Conservation (phyloP, 2,113 vertebrate genomes). For the Pygoscelis adeliae region DNA sequence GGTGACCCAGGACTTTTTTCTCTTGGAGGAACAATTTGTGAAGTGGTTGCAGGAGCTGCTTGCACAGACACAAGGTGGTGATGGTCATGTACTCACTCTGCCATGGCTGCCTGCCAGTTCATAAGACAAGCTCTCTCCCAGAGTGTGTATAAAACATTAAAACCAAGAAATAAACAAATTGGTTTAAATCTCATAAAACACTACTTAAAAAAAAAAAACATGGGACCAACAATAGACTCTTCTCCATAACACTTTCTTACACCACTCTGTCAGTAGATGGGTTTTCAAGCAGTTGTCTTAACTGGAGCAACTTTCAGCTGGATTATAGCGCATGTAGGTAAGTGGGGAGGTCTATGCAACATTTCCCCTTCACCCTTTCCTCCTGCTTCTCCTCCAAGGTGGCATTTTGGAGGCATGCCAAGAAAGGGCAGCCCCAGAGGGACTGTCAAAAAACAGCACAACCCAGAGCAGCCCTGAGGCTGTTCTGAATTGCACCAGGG, state of each 20-base stretch:
- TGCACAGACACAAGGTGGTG: background rate
- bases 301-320: background rate
- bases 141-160: background rate
- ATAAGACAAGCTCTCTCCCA: background rate
- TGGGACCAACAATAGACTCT: background rate
- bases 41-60: background rate
- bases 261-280: background rate
- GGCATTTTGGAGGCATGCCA: slow-evolving; percentile 21
- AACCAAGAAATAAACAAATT: background rate
- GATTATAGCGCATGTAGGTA: background rate
- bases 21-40: background rate
- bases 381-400: background rate
- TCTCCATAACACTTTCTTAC: background rate
- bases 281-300: background rate
- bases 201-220: background rate
- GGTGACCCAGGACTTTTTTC: background rate
- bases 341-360: background rate
- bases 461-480: slow-evolving; percentile 57
- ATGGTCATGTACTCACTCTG: background rate
- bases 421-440: slow-evolving; percentile 36
- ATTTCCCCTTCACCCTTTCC: background rate
- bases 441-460: slow-evolving; percentile 51
- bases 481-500: slow-evolving; percentile 49
- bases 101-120: background rate
- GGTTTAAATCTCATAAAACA: background rate